Base-by-base conservation (phyloP, 2,797 vertebrate genomes). In the Rhodeus uyekii region DNA sequence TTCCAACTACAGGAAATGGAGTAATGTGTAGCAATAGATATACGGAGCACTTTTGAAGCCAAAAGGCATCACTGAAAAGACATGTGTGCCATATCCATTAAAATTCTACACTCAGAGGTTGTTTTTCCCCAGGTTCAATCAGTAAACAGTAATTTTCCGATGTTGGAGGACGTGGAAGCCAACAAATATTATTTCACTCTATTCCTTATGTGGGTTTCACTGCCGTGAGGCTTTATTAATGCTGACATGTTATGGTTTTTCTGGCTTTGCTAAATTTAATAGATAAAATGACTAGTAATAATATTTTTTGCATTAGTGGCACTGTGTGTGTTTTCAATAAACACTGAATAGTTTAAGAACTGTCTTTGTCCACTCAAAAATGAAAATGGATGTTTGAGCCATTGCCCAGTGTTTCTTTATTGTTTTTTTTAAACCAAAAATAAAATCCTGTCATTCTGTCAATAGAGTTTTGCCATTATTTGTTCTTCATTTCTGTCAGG, bases 71-170 rank as follows among this genome's bases (percentile, higher is more conserved):
- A 53, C 81, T 48, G 38, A 46, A 75, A 44, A 67, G 12, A 12
- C 39, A 5, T 0, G 6, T 68, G n/a, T 24, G 7, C 60, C 36
- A 2, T 64, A 36, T 71, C 55, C 14, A 76, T 77, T 76, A 22
- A 55, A n/a, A 60, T 24, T 8, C 19, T 63, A 32, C 63, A 42
- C 55, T 71, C 42, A 68, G n/a, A 68, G 19, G 53, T 63, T 76
- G 44, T 22, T 80, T 65, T 60, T 76, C n/a, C n/a, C 64, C 18
- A 75, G 50, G 29, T 76, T 69, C 64, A 81, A 76, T 80, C 79
- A 63, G 32, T 69, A 69, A 61, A 68, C 74, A 38, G 44, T 74
- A 50, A 61, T 71, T 69, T 48, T 24, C 53, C 29, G 10, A 34
- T 32, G n/a, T 34, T 58, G 61, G 38, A 64, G 34, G 46, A 36